These are phyloP conservation scores for Sceloporus undulatus DNA, from an alignment of 2,113 vertebrate species.

Conservation along the genomic window DNA sequence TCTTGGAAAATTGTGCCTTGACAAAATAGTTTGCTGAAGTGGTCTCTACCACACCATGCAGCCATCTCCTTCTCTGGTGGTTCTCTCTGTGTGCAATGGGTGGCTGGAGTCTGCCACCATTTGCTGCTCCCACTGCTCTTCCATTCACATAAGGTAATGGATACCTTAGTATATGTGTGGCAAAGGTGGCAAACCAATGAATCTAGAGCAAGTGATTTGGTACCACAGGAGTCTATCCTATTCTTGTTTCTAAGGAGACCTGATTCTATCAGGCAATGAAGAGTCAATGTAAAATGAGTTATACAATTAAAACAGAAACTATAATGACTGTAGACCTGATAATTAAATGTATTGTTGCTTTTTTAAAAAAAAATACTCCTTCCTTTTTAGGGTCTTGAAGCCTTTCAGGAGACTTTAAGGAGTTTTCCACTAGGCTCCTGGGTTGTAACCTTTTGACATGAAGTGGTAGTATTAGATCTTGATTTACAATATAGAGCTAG, in stretches of 20 bases:
- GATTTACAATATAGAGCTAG: constrained; percentile 27
- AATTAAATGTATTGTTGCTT: constrained; percentile 28
- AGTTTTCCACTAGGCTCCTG: constrained; percentile 42
- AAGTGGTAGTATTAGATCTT: constrained; percentile 23
- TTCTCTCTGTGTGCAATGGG: no score
- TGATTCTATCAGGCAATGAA: no score
- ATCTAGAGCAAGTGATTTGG: no score
- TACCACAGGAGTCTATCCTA: no score
- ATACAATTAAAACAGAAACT: not conserved
- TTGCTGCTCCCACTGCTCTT: no score
- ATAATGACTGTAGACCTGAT: constrained; percentile 1
- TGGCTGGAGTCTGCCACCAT: no score
- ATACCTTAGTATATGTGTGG: no score
- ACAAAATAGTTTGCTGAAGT: not conserved
- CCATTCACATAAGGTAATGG: no score
- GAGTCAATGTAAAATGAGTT: not conserved
- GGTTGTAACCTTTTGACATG: constrained; percentile 24
- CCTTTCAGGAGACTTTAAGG: constrained; percentile 32
- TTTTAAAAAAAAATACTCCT: not conserved
- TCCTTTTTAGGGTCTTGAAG: constrained; percentile 34
- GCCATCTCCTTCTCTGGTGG: no score
- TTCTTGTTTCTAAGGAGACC: no score
- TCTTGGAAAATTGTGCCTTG: not conserved
- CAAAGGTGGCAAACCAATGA: no score
- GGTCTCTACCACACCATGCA: no score